Conservation (phyloP, 2,797 vertebrate genomes). For the Leptodactylus fallax region DNA sequence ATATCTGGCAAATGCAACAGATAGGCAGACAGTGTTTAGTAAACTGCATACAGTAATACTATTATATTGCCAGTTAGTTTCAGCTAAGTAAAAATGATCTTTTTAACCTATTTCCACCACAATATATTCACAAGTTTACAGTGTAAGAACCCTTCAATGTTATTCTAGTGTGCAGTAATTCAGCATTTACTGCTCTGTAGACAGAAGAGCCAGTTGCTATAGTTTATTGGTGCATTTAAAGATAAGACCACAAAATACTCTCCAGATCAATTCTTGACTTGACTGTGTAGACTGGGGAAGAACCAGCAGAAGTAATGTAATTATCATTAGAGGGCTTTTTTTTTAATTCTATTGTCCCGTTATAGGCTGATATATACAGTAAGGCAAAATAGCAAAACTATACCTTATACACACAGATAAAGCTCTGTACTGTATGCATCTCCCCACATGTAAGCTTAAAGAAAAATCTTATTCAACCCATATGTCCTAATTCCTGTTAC, state of each 20-base stretch:
- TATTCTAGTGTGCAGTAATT: not conserved
- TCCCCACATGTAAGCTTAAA: no score
- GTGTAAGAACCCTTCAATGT: not conserved
- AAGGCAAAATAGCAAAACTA: not conserved
- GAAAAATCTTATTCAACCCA: no score
- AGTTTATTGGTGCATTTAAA: not conserved
- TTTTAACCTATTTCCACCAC: not conserved
- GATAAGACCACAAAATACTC: not conserved
- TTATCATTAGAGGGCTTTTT: no score
- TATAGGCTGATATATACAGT: no score
- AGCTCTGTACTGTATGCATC: no score
- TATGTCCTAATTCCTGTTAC: no score
- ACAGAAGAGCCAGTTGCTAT: not conserved
- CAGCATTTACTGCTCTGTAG: not conserved
- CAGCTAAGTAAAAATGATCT: not conserved
- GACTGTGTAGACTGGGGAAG: not conserved
- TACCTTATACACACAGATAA: not conserved
- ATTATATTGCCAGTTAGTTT: constrained; percentile 24
- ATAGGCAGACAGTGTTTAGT: constrained; percentile 22
- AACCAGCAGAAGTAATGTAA: not conserved
- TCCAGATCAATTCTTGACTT: not conserved
- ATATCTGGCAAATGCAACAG: constrained; percentile 31
- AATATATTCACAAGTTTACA: not conserved
- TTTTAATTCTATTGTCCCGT: no score
- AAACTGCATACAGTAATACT: not conserved